Evolutionary conservation across 92 coral and sea anemone genomes (phyloP), one percentile per base, ranked within the genome.

Genomic region (Plumapathes pennacea): DNA sequence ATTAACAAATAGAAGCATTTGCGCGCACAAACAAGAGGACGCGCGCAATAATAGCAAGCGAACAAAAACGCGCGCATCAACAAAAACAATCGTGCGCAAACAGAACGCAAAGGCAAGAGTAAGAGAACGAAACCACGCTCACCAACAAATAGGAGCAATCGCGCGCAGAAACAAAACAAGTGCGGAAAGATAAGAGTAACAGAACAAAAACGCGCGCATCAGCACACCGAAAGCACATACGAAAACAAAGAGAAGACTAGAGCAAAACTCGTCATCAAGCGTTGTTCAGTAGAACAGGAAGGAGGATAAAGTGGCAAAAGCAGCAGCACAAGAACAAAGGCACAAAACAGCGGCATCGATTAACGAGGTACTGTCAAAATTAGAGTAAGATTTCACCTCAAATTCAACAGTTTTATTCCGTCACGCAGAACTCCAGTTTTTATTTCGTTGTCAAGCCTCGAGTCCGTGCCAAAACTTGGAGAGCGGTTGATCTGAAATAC

Each of bases 401-500:
- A 81, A 54, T 92, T 92, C 25, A 92, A 72, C 13, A 92, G 82
- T 74, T 71, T 86, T 28, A 92, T 62, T 25, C 96, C 80, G 68
- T 92, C 98, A 45, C 86, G 62, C 24, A 92, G 43, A 15, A 77
- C 73, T 38, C 98, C 98, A 45, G 96, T 86, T 76, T 92, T 92
- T 46, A 92, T 84, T 33, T 80, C 85, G 20, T 76, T 64, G 59
- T 92, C 98, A 30, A 92, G 89, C 60, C 88, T 92, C 18, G 98
- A 72, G 61, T 92, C 98, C 15, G 96, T 92, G 26, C 98, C 98
- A 69, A 92, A 92, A 66, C 98, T 92, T 7, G 98, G 98, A 17
- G 98, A 82, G 60, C 98, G 95, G 58, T 92, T 92, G 4, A 92
- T 84, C 98, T 92, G 60, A n/a, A n/a, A n/a, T n/a, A n/a, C n/a